phyloP scores from a whole-genome alignment of 2,797 vertebrate species.

The Pseudochromis fuscus region DNA sequence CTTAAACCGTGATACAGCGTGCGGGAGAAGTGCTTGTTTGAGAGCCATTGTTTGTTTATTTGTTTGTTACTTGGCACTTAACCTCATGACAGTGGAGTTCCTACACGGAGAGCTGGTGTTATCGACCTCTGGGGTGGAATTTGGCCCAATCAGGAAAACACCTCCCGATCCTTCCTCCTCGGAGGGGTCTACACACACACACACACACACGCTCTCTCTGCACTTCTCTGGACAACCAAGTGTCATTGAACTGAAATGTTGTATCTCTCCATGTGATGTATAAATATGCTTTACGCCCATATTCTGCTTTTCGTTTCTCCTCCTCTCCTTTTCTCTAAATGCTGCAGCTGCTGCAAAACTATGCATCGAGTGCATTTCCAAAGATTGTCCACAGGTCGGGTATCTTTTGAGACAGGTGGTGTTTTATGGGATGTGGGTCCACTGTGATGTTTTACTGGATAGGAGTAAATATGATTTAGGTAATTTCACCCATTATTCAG shows the following conservation, averaged over 20 bases:
- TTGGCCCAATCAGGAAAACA: slow-evolving; percentile 46
- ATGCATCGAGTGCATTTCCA: slow-evolving; percentile 87
- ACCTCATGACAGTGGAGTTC: slow-evolving; percentile 72
- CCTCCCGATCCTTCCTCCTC: slow-evolving; percentile 38
- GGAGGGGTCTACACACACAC: slow-evolving; percentile 24
- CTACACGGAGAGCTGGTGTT: slow-evolving; percentile 54
- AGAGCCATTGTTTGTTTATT: slow-evolving; percentile 55
- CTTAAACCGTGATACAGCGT: slow-evolving; percentile 28
- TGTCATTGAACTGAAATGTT: slow-evolving; percentile 68
- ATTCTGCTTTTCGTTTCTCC: slow-evolving; percentile 46
- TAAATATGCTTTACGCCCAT: slow-evolving; percentile 68
- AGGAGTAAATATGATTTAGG: slow-evolving; percentile 1
- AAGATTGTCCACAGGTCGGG: slow-evolving; percentile 79
- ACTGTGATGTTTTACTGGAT: slow-evolving; percentile 9
- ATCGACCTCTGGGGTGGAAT: slow-evolving; percentile 60
- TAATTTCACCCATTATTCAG: slow-evolving; percentile 2
- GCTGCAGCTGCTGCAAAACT: slow-evolving; percentile 84
- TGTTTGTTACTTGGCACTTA: slow-evolving; percentile 83
- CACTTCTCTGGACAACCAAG: slow-evolving; percentile 78
- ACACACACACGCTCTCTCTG: slow-evolving; percentile 56
- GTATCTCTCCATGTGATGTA: slow-evolving; percentile 67
- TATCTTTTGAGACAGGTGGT: slow-evolving; percentile 24
- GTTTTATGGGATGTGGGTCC: slow-evolving; percentile 39
- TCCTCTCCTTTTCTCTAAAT: slow-evolving; percentile 56
- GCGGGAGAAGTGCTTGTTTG: slow-evolving; percentile 52